phyloP scores from a whole-genome alignment of 2,888 invertebrate species.

The Ectemnius lituratus region DNA sequence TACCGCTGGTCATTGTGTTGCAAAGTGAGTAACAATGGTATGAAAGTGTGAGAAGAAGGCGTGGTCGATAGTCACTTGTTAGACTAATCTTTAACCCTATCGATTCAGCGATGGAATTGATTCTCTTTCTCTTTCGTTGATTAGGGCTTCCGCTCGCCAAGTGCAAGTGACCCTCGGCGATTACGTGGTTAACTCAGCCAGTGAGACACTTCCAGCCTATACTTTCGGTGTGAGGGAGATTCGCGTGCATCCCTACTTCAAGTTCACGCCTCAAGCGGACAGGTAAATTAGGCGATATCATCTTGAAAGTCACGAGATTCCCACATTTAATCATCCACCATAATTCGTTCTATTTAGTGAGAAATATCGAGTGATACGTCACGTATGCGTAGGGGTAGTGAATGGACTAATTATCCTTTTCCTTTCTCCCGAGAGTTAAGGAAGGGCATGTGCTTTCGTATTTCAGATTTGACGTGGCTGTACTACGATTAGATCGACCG shows the following conservation, averaged over 20 bases:
- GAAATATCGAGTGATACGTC: neutral
- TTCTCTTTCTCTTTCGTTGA: neutral
- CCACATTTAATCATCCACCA: neutral
- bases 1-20: slow-evolving; percentile 96
- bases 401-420: too few species aligned
- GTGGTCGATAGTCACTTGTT: neutral
- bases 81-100: neutral
- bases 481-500: slow-evolving; percentile 90
- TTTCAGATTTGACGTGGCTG: slow-evolving; percentile 91
- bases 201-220: slow-evolving; percentile 93
- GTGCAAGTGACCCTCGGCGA: slow-evolving; percentile 95
- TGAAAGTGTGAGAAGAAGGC: neutral
- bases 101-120: neutral
- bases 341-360: neutral
- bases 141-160: slow-evolving; percentile 90
- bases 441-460: too few species aligned
- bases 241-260: slow-evolving; percentile 93
- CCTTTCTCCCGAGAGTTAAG: too few species aligned
- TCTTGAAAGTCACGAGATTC: neutral
- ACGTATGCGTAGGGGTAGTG: too few species aligned
- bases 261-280: slow-evolving; percentile 95
- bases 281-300: slow-evolving; percentile 64
- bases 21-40: slow-evolving; percentile 79
- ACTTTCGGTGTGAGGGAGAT: slow-evolving; percentile 95
- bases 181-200: slow-evolving; percentile 95